Conservation (phyloP, 1,140 invertebrate species). For the Trichonephila clavipes region DNA sequence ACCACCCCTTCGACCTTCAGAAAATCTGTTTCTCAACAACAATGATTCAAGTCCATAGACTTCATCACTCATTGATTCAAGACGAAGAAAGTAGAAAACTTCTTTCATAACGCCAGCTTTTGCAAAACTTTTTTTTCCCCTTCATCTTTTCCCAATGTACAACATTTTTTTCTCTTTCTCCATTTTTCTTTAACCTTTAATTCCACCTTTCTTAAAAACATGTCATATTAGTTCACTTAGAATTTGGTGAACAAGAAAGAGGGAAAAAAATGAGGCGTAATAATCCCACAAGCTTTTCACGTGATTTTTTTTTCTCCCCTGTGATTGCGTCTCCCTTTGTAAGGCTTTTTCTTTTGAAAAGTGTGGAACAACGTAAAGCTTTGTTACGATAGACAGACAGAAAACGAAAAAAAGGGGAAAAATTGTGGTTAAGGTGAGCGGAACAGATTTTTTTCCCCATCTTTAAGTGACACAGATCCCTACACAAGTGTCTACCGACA, state of each 20-base stretch:
- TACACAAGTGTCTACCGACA: neutral
- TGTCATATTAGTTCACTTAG: conserved; percentile 30
- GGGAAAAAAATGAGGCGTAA: neutral
- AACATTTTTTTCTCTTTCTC: neutral
- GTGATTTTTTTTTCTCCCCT: neutral
- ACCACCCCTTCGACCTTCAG: no score
- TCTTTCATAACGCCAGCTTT: neutral
- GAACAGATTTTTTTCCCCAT: neutral
- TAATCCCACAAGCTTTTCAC: conserved; percentile 30
- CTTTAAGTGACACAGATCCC: conserved; percentile 22
- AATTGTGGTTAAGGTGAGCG: conserved; percentile 1
- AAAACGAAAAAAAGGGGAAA: neutral
- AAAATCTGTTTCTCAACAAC: neutral
- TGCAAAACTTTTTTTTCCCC: neutral
- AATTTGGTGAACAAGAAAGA: neutral
- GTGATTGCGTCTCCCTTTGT: conserved; percentile 15
- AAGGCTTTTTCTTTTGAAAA: neutral
- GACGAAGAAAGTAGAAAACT: neutral
- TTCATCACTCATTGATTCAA: neutral
- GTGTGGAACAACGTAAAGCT: conserved; percentile 7
- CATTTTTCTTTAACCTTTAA: neutral
- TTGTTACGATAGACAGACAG: neutral
- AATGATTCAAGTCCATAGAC: neutral
- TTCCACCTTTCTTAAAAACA: conserved; percentile 18
- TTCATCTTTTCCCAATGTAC: neutral